Conservation (phyloP, 2,797 vertebrate species). For the Amblyopsis hoosieri region DNA sequence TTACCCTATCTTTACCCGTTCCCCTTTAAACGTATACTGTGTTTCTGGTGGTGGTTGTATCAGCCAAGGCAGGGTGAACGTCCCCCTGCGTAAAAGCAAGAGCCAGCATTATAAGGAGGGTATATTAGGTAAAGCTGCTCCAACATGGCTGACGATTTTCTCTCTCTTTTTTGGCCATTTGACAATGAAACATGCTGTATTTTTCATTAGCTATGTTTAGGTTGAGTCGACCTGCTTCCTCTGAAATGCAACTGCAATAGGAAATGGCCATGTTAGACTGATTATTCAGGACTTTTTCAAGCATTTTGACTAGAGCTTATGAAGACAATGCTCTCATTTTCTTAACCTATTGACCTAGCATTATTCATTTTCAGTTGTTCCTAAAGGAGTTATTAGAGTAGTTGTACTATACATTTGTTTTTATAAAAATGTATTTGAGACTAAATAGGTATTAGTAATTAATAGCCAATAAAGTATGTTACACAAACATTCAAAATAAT, state of each 20-base stretch:
- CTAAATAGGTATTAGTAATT: constrained; percentile 37
- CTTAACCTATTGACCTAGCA: constrained; percentile 19
- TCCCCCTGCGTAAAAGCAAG: constrained; percentile 69
- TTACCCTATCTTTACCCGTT: constrained; percentile 36
- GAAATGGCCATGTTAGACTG: constrained; percentile 65
- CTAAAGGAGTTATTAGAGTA: constrained; percentile 6
- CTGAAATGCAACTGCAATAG: constrained; percentile 48
- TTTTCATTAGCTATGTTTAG: constrained; percentile 32
- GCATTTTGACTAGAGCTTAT: constrained; percentile 58
- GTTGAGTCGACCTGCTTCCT: constrained; percentile 51
- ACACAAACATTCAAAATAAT: constrained; percentile 3
- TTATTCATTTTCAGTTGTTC: constrained; percentile 13
- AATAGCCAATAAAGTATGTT: constrained; percentile 16
- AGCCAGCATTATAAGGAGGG: constrained; percentile 80
- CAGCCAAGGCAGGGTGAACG: constrained; percentile 55
- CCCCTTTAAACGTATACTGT: constrained; percentile 29
- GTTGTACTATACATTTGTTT: constrained; percentile 5
- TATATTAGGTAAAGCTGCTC: constrained; percentile 86
- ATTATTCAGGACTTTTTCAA: constrained; percentile 62
- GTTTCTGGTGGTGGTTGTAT: constrained; percentile 48
- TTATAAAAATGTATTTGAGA: constrained; percentile 18
- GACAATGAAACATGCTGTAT: constrained; percentile 37
- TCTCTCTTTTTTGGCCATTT: constrained; percentile 55
- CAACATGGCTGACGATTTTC: constrained; percentile 92
- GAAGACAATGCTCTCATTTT: constrained; percentile 24